These are phyloP conservation scores for Prionailurus viverrinus DNA, from an alignment of 2,113 vertebrate species.

Conservation along the genomic window DNA sequence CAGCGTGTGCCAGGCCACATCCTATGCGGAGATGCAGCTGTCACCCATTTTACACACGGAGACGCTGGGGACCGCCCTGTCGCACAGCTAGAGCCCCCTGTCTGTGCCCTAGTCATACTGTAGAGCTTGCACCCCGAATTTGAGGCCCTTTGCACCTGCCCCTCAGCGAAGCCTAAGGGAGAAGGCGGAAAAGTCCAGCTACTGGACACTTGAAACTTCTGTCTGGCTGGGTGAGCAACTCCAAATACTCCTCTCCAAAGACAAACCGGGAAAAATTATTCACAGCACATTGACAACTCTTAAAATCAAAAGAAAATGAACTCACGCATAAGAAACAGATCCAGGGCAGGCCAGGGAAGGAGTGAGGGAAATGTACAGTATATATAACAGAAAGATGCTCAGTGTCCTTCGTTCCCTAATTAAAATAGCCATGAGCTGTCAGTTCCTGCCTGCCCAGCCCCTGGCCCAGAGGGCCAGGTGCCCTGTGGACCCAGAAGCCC, in stretches of 20 bases:
- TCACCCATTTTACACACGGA: neutral
- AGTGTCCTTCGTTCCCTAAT: neutral
- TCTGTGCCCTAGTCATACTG: accelerated
- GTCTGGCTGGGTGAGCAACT: neutral
- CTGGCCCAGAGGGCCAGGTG: accelerated
- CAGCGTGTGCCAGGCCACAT: neutral
- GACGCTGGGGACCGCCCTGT: neutral
- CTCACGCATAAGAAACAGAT: neutral
- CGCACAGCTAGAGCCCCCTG: neutral
- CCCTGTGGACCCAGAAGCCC: neutral
- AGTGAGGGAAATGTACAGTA: neutral
- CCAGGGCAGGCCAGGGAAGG: neutral
- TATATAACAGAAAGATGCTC: neutral
- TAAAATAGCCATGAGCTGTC: neutral
- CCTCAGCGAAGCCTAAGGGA: neutral
- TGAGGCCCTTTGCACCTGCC: neutral
- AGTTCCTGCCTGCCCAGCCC: neutral
- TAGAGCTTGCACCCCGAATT: neutral
- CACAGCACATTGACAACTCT: neutral
- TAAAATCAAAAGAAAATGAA: neutral
- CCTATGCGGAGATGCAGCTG: neutral
- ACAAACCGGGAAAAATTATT: neutral
- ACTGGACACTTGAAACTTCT: neutral
- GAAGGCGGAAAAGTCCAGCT: neutral
- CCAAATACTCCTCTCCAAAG: neutral